Evolutionary conservation across 2,113 vertebrate species (phyloP).

Genomic region (Origma solitaria): DNA sequence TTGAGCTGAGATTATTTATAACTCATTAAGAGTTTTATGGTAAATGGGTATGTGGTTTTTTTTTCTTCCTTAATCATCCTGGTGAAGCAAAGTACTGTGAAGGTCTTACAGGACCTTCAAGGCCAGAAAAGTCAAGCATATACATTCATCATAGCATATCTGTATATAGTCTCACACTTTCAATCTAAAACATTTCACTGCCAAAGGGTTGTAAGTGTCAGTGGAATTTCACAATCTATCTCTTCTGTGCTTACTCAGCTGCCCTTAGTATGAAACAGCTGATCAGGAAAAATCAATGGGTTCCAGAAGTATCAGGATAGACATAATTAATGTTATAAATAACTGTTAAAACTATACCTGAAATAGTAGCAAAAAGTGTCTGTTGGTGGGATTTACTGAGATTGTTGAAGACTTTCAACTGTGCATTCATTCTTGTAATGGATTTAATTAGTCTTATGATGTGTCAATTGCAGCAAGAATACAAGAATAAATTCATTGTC

Average conservation of each 20-base stretch:
- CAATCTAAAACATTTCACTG: background rate
- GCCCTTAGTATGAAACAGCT: background rate
- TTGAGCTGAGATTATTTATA: constrained; percentile 58
- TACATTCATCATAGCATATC: background rate
- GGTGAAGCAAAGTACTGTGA: background rate
- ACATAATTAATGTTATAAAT: background rate
- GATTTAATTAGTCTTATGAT: background rate
- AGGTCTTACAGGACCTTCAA: constrained; percentile 9
- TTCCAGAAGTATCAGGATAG: background rate
- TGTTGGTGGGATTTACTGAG: background rate
- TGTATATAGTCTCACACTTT: background rate
- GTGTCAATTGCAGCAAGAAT: background rate
- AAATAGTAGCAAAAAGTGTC: background rate
- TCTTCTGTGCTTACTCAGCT: background rate
- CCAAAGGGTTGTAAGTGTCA: background rate
- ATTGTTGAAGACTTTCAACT: background rate
- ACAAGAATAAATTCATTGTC: background rate
- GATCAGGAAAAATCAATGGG: background rate
- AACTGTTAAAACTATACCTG: background rate
- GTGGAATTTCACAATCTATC: background rate
- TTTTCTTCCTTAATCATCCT: background rate
- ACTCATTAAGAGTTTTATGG: constrained; percentile 44
- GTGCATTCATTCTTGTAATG: background rate
- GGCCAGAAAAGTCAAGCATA: background rate
- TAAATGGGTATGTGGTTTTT: background rate